Base-by-base conservation (phyloP, 2,888 invertebrate genomes). In the Limnephilus auricula region DNA sequence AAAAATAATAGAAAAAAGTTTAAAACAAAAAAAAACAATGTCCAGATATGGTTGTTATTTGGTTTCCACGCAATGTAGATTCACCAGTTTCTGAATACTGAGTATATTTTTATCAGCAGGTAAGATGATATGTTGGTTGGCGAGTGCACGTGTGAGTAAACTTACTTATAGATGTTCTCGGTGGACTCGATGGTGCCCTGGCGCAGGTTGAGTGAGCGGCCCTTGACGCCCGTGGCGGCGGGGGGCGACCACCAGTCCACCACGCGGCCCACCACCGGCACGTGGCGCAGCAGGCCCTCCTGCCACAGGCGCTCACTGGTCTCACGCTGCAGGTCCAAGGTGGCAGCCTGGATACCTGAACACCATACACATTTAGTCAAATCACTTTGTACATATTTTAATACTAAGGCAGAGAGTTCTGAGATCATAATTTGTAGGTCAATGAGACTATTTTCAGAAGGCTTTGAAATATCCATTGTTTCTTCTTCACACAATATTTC, bases 171-270 rank as follows among this genome's bases (percentile, higher is more conserved):
- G 93, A 97, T 97, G 94, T 97, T 97, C 94, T 97, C 97, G 0
- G 98, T 98, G 93, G 98, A 98, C 94, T 97, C 97, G 18, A 98
- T 97, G 87, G 98, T 97, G 85, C 98, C 98, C 96, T 96, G 96
- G 65, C 96, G 96, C 94, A 99, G 95, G 95, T 98, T 98, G 93
- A 99, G 96, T 95, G 97, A 98, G 94, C 98, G 96, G 87, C 98
- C 99, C 94, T 97, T 97, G 93, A 97, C 98, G 93, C 97, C 98
- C 97, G 96, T 37, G 97, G 95, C 6, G 98, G 97, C 91, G 95
- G 95, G 13, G 13, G 99, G 99, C 88, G 98, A 98, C 98, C 98
- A 99, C 99, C 99, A 99, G 95, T 99, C 99, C 89, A 99, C 98
- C 91, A 99, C 97, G 34, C 98, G 97, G 0, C 99, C 98, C 91